phyloP scores from a whole-genome alignment of 2,797 vertebrate species.

The Syngnathus acus region DNA sequence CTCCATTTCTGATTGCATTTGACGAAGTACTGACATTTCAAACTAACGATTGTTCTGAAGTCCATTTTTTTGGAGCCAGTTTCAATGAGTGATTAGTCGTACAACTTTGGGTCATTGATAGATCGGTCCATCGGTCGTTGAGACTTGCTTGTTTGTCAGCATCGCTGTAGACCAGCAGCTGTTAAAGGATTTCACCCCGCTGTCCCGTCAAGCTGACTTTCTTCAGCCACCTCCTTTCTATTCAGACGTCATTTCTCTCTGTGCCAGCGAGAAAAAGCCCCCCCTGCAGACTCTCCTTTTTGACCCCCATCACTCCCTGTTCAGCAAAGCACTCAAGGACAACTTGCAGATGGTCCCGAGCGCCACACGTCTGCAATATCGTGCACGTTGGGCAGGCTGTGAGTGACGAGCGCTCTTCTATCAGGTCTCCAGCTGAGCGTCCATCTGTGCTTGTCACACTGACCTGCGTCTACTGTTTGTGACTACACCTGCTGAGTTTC shows the following conservation, averaged over 20 bases:
- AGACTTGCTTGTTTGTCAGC: neutral
- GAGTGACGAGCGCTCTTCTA: slow-evolving; percentile 21
- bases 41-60: neutral
- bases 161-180: neutral
- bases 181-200: slow-evolving; percentile 1
- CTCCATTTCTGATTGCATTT: slow-evolving; percentile 3
- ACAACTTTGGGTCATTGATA: too few relatives aligned
- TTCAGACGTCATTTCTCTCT: slow-evolving; percentile 32
- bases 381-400: slow-evolving; percentile 18
- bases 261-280: slow-evolving; percentile 17
- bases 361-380: slow-evolving; percentile 8
- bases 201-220: slow-evolving; percentile 51
- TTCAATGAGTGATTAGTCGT: neutral
- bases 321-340: slow-evolving; percentile 36
- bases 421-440: slow-evolving; percentile 54
- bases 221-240: slow-evolving; percentile 22
- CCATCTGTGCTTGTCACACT: slow-evolving; percentile 49
- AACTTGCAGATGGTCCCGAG: slow-evolving; percentile 41
- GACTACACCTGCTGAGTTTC: slow-evolving; percentile 6
- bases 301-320: slow-evolving; percentile 35
- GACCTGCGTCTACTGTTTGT: slow-evolving; percentile 1
- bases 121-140: too few relatives aligned
- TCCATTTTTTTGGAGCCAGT: neutral
- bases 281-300: slow-evolving; percentile 24
- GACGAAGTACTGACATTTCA: neutral